Base-by-base conservation (phyloP, 2,797 vertebrate species). In the Pangasius djambal region DNA sequence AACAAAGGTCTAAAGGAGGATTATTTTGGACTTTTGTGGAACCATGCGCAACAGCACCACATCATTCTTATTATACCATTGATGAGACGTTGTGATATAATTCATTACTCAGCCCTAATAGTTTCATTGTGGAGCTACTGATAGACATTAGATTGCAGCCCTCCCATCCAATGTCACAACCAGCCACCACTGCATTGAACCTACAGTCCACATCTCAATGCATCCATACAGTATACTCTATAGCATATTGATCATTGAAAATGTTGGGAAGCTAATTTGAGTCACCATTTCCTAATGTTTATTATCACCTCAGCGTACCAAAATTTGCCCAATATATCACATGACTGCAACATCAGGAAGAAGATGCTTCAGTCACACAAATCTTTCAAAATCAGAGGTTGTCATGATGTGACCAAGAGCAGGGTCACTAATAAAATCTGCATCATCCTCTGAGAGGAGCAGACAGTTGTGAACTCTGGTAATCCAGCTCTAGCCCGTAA, bases 401-500 rank as follows among this genome's bases (percentile, higher is more conserved):
- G 69, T 55, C 31, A 28, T 65, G 9, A 50, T 85, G 61, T 69
- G 48, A 12, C 40, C 48, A 88, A 65, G 75, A 85, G 37, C 28
- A 82, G n/a, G 65, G 57, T 37, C 63, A 65, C 72, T 70, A 77
- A 89, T 89, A 88, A 88, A 75, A 61, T 85, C 75, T 82, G 77
- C 81, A 86, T 91, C 70, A 77, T 88, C 59, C 31, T 84, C 40
- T 59, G 83, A 88, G 87, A 83, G 83, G 44, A 50, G 82, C 40
- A 34, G 83, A 83, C 87, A 74, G 69, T 88, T 82, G 88, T 89
- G 86, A 82, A 75, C 88, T 57, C 92, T 86, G 92, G 92, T 96
- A 96, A 96, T 96, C 95, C 93, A 91, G 91, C 87, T 85, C 65
- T 92, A 94, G 94, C 89, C 94, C 92, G 91, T 96, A 96, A 96